A percentile compares a stretch with the other conserved stretches of the same genome.
These are phyloP conservation scores for Daktulosphaira vitifoliae DNA, from an alignment of 1,140 invertebrate genomes.

Conservation along the genomic window DNA sequence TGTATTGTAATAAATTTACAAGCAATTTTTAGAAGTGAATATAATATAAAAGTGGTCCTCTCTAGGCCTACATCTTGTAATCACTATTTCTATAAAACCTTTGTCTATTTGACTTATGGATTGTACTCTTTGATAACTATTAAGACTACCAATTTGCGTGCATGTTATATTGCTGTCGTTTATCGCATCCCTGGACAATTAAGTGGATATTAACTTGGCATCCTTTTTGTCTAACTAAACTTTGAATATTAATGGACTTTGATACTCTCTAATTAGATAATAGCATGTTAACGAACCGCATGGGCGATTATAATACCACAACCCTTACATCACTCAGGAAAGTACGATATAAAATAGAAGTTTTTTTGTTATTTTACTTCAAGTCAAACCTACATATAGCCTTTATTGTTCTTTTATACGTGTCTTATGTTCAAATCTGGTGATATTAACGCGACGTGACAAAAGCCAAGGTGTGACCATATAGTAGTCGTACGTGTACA, in stretches of 20 bases:
- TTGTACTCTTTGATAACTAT: background rate
- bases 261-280: conserved; percentile 16
- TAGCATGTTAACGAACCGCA: background rate
- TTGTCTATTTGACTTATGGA: background rate
- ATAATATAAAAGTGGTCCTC: too few relatives aligned
- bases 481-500: conserved; percentile 9
- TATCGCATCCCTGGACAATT: conserved; percentile 9
- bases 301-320: background rate
- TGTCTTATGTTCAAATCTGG: background rate
- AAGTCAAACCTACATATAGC: background rate
- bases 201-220: conserved; percentile 1
- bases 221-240: conserved; percentile 3
- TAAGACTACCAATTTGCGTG: background rate
- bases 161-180: background rate
- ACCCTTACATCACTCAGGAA: background rate
- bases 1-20: too few relatives aligned
- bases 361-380: background rate
- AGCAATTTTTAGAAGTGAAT: too few relatives aligned
- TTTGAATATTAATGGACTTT: conserved; percentile 24
- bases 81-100: too few relatives aligned
- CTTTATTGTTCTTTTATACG: conserved; percentile 2
- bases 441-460: conserved; percentile 9
- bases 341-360: too few relatives aligned
- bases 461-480: background rate
- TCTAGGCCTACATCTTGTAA: too few relatives aligned